These are phyloP conservation scores for Agriopis leucophaearia DNA, from an alignment of 2,888 invertebrate species.

Conservation along the genomic window DNA sequence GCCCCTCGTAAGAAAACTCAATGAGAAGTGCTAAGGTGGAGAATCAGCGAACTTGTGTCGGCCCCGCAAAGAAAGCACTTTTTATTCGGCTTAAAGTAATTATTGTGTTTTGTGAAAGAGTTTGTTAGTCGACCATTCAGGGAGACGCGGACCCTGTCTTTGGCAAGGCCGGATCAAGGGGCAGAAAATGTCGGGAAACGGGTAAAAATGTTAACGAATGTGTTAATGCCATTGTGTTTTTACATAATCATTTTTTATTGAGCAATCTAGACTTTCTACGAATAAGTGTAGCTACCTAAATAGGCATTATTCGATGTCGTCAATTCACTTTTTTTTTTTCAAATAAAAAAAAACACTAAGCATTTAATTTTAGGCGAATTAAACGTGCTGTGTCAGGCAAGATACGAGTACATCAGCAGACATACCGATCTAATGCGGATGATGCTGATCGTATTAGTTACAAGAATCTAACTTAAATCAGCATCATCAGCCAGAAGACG, in stretches of 20 bases:
- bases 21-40: conserved; percentile 68
- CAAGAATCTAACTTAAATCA: no score
- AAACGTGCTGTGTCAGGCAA: no score
- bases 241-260: background rate
- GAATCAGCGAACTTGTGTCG: conserved; percentile 79
- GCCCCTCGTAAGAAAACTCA: conserved; percentile 40
- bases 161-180: conserved; percentile 58
- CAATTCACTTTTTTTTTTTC: no score
- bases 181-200: background rate
- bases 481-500: no score
- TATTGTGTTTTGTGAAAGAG: conserved; percentile 87
- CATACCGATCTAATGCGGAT: no score
- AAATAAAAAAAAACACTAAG: no score
- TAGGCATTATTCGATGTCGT: no score
- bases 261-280: no score
- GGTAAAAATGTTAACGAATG: background rate
- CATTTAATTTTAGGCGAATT: no score
- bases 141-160: conserved; percentile 70
- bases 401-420: no score
- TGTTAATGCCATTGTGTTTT: background rate
- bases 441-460: no score
- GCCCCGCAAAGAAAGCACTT: conserved; percentile 75
- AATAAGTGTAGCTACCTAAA: no score
- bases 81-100: conserved; percentile 85
- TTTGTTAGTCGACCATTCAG: conserved; percentile 85